Percentiles rank a stretch among this genome's conserved stretches.
Conservation (phyloP, 30 jellyfish, hydroid and myxozoan genomes). For the Hydra vulgaris region DNA sequence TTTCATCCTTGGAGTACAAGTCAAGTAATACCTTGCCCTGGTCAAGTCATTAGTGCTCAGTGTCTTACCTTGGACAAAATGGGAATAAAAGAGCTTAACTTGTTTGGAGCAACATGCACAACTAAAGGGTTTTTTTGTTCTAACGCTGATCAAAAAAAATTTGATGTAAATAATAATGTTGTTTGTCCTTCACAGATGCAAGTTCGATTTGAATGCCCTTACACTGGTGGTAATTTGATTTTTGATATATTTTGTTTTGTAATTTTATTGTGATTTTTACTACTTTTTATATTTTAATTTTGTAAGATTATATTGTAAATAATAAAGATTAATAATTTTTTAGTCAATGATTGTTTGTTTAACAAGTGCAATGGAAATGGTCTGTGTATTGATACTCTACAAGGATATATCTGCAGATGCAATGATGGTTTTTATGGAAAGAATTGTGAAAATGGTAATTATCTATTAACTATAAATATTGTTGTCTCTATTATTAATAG, state of each 20-base stretch:
- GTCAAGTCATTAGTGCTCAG: constrained; percentile 51
- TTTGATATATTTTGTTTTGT: not conserved
- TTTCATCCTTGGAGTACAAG: constrained; percentile 55
- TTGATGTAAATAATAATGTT: constrained; percentile 23
- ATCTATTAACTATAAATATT: too few species aligned
- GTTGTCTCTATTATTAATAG: too few species aligned
- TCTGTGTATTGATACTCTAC: constrained; percentile 50
- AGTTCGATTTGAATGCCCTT: constrained; percentile 87
- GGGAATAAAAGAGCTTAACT: constrained; percentile 33
- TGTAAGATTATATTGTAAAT: not conserved
- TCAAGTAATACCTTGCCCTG: constrained; percentile 38
- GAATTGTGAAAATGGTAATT: constrained; percentile 61
- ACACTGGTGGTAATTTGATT: constrained; percentile 39
- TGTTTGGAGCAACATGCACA: constrained; percentile 49
- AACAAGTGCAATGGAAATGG: constrained; percentile 49
- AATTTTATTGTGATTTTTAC: not conserved
- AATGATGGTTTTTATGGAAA: constrained; percentile 66
- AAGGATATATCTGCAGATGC: constrained; percentile 66
- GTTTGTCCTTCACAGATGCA: constrained; percentile 39
- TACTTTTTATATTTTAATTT: not conserved
- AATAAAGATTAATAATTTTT: not conserved
- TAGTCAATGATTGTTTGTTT: constrained; percentile 21
- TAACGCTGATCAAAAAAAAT: constrained; percentile 42
- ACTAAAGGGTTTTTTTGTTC: constrained; percentile 50
- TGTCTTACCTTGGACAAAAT: constrained; percentile 43